A percentile compares a stretch with the other conserved stretches of the same genome.
Conservation (phyloP, 2,797 vertebrate genomes). For the Molothrus aeneus region DNA sequence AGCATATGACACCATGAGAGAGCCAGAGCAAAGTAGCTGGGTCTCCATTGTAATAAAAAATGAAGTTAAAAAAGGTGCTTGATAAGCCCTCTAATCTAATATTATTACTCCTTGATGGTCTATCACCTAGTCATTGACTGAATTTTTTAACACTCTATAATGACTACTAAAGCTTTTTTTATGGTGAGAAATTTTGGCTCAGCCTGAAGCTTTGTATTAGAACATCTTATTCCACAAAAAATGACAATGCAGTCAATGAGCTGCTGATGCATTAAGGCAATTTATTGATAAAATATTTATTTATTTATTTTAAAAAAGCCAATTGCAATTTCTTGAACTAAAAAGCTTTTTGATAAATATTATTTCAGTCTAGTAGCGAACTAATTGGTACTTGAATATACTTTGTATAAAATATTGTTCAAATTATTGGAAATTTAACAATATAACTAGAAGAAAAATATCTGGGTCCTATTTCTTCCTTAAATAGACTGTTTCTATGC, state of each 20-base stretch:
- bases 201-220: neutral
- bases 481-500: neutral
- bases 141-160: slow-evolving; percentile 11
- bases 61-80: neutral
- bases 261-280: neutral
- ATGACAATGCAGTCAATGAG: neutral
- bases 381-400: neutral
- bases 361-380: neutral
- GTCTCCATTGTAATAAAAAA: neutral
- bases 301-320: neutral
- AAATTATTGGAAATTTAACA: neutral
- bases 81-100: slow-evolving; percentile 20
- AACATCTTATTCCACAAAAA: neutral
- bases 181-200: neutral
- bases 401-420: neutral
- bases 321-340: neutral
- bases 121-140: neutral
- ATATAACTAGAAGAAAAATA: neutral
- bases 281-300: too few relatives aligned
- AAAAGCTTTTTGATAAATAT: neutral
- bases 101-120: neutral
- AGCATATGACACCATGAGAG: neutral
- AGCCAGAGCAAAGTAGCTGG: slow-evolving; percentile 17
- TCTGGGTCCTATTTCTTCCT: neutral
- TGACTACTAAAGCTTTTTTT: neutral